A percentile compares a stretch with the other conserved stretches of the same genome.
Conservation (phyloP, 2,888 invertebrate species). For the Hypsopygia costalis region DNA sequence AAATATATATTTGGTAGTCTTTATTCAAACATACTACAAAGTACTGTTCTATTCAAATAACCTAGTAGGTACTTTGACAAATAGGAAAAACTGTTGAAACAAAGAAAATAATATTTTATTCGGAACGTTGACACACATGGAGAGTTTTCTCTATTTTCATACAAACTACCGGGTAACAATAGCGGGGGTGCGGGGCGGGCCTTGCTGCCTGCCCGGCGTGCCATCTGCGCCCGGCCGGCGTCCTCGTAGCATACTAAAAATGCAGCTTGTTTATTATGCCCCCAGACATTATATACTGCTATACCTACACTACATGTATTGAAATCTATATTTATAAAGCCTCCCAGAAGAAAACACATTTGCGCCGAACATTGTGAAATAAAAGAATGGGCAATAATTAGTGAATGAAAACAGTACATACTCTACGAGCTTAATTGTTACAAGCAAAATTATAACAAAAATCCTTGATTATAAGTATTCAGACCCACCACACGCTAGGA, state of each 20-base stretch:
- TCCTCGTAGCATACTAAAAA: slow-evolving; percentile 49
- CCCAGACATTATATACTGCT: slow-evolving; percentile 26
- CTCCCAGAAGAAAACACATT: too few relatives aligned
- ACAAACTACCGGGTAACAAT: slow-evolving; percentile 70
- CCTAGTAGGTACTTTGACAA: too few relatives aligned
- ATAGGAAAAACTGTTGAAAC: slow-evolving; percentile 38
- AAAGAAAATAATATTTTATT: slow-evolving; percentile 73
- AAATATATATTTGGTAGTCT: too few relatives aligned
- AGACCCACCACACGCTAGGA: too few relatives aligned
- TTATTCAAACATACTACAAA: too few relatives aligned
- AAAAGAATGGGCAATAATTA: too few relatives aligned
- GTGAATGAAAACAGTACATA: too few relatives aligned
- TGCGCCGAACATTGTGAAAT: too few relatives aligned
- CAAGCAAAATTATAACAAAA: too few relatives aligned
- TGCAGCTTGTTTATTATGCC: slow-evolving; percentile 37
- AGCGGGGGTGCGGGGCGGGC: slow-evolving; percentile 38
- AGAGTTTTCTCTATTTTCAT: slow-evolving; percentile 67
- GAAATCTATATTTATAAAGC: not conserved
- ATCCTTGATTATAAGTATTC: too few relatives aligned
- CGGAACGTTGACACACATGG: slow-evolving; percentile 65
- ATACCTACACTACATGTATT: slow-evolving; percentile 14
- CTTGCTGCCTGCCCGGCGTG: slow-evolving; percentile 31
- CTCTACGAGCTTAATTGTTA: too few relatives aligned
- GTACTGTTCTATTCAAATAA: too few relatives aligned
- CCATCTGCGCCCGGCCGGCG: slow-evolving; percentile 41